Base-by-base conservation (phyloP, 2,797 vertebrate genomes). In the Lutjanus argentimaculatus region DNA sequence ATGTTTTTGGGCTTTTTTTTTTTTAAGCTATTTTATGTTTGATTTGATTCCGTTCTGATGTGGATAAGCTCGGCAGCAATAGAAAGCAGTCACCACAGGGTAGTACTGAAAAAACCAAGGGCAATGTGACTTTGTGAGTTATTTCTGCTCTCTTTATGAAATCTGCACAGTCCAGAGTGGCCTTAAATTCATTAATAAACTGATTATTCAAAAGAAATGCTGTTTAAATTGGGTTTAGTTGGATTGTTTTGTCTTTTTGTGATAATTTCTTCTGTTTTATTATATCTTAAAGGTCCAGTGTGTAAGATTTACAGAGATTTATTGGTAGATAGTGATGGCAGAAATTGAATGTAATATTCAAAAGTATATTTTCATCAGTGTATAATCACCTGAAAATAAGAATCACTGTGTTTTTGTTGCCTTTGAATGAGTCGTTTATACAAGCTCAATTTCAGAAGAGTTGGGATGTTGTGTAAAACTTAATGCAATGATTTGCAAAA, bases 171-270 rank as follows among this genome's bases (percentile, higher is more conserved):
- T 95, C 88, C 92, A 90, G 83, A 94, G 95, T 93, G 93, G 95
- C 95, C 96, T 96, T 96, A 96, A 91, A 84, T 92, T 87, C 82
- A 92, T 93, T 92, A 95, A 95, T 95, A 95, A 94, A 94, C 67
- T 68, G 77, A 92, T 92, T 75, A 90, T 84, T 85, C 72, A 88
- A 88, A 88, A 64, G 4, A 49, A 58, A 6, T 59, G 36, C 8
- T 61, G 53, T 21, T n/a, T 14, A 42, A 12, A 6, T 21, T 21
- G 45, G 12, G 14, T 25, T 14, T 52, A 12, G 2, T 21, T 21
- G 45, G 12, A n/a, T 25, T 25, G 19, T 8, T 46, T 2, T 16
- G 14, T 8, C 2, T 64, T 40, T 61, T 40, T 12, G 4, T 30
- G 42, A 43, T 43, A 8, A 43, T 12, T 56, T 8, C 3, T 45